phyloP scores from a whole-genome alignment of 1,140 invertebrate species.

The Battus philenor region DNA sequence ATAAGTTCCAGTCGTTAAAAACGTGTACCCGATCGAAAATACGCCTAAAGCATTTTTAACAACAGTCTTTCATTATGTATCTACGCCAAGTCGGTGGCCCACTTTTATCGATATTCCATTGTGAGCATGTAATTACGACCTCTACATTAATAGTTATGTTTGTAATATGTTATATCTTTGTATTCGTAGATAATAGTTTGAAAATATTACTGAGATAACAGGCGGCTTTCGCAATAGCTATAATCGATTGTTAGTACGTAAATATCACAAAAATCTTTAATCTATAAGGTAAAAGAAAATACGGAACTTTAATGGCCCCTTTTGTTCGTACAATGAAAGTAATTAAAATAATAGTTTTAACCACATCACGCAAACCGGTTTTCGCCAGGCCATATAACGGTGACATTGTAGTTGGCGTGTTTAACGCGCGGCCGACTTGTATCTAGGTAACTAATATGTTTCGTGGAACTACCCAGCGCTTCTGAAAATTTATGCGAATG shows the following conservation, averaged over 20 bases:
- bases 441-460: conserved; percentile 24
- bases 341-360: conserved; percentile 68
- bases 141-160: conserved; percentile 26
- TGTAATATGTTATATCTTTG: too few species aligned
- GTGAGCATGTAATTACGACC: conserved; percentile 43
- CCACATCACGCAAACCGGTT: conserved; percentile 59
- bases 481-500: conserved; percentile 33
- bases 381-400: conserved; percentile 36
- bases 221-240: conserved; percentile 30
- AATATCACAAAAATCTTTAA: conserved; percentile 43
- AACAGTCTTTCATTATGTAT: conserved; percentile 34
- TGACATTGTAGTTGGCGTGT: conserved; percentile 28
- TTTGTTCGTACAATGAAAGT: conserved; percentile 49
- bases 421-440: conserved; percentile 19
- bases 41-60: conserved; percentile 38
- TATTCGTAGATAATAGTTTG: conserved; percentile 44
- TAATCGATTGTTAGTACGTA: conserved; percentile 29
- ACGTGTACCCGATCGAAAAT: conserved; percentile 36
- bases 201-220: conserved; percentile 42
- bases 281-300: conserved; percentile 37
- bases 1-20: conserved; percentile 29
- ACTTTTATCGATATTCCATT: conserved; percentile 39
- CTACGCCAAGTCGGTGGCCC: conserved; percentile 20
- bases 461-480: conserved; percentile 12
- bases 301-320: conserved; percentile 48